Evolutionary conservation across 2,888 invertebrate genomes (phyloP).

Genomic region (Lysandra bellargus): DNA sequence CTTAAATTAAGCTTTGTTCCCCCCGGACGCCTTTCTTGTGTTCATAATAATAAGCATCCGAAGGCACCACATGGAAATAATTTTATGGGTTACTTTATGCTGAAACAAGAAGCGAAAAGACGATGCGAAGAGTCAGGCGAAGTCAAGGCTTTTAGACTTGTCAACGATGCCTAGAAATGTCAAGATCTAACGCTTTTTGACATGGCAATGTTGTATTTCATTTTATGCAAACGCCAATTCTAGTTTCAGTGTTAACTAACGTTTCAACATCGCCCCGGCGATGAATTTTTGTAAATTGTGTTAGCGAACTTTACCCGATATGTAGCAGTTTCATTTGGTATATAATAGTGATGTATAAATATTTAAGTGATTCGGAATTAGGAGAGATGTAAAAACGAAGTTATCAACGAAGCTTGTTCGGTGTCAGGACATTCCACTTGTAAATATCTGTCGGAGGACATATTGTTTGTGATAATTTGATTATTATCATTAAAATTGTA

Average conservation of each 20-base stretch:
- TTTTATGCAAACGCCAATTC: not conserved
- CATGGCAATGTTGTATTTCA: too few relatives aligned
- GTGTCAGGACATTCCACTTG: constrained; percentile 26
- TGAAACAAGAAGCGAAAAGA: not conserved
- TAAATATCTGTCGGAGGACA: constrained; percentile 21
- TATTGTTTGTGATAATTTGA: constrained; percentile 17
- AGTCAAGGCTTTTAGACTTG: too few relatives aligned
- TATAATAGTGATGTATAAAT: constrained; percentile 26
- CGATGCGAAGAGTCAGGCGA: too few relatives aligned
- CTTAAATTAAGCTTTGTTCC: constrained; percentile 23
- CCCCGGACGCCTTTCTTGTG: constrained; percentile 3
- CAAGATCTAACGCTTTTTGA: too few relatives aligned
- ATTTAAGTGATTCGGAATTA: constrained; percentile 25
- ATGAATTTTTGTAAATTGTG: constrained; percentile 5
- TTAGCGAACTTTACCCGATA: constrained; percentile 13
- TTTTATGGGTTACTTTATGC: not conserved
- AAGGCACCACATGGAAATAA: not conserved
- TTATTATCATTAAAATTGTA: constrained; percentile 4
- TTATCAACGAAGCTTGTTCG: constrained; percentile 20
- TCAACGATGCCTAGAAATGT: too few relatives aligned
- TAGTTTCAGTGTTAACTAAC: not conserved
- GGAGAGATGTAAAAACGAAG: constrained; percentile 28
- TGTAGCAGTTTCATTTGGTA: constrained; percentile 4
- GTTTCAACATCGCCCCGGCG: not conserved
- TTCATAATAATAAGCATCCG: not conserved